Conservation (phyloP, 2,888 invertebrate species). For the Parthenolecanium corni region DNA sequence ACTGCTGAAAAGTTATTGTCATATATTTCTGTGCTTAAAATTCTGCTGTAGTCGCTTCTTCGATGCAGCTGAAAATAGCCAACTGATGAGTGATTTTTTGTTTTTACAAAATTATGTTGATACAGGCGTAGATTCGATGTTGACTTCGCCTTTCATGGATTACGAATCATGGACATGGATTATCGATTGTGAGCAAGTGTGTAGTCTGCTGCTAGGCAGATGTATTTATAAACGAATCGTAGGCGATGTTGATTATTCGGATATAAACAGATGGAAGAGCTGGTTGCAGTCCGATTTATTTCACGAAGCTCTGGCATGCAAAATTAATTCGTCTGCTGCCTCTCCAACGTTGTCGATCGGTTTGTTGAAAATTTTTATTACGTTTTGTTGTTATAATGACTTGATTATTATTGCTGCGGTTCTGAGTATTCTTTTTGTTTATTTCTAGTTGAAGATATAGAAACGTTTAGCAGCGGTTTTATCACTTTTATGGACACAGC, state of each 20-base stretch:
- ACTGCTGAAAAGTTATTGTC: too few relatives aligned
- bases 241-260: neutral
- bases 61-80: too few relatives aligned
- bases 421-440: neutral
- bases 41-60: too few relatives aligned
- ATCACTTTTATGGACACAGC: neutral
- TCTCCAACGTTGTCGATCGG: neutral
- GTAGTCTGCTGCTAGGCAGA: conserved; percentile 48
- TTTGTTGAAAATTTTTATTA: neutral
- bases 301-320: conserved; percentile 6
- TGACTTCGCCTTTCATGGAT: conserved; percentile 10
- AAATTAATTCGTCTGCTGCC: neutral
- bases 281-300: conserved; percentile 16
- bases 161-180: conserved; percentile 44
- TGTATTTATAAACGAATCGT: conserved; percentile 38
- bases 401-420: neutral
- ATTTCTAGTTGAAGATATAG: conserved; percentile 7
- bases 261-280: conserved; percentile 10
- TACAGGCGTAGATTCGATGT: conserved; percentile 4
- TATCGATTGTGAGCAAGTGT: conserved; percentile 48
- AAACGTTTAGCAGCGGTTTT: conserved; percentile 12
- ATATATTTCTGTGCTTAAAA: too few relatives aligned
- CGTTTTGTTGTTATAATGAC: neutral
- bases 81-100: neutral
- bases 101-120: neutral